Conservation (phyloP, 2,797 vertebrate genomes). For the Allobates femoralis region DNA sequence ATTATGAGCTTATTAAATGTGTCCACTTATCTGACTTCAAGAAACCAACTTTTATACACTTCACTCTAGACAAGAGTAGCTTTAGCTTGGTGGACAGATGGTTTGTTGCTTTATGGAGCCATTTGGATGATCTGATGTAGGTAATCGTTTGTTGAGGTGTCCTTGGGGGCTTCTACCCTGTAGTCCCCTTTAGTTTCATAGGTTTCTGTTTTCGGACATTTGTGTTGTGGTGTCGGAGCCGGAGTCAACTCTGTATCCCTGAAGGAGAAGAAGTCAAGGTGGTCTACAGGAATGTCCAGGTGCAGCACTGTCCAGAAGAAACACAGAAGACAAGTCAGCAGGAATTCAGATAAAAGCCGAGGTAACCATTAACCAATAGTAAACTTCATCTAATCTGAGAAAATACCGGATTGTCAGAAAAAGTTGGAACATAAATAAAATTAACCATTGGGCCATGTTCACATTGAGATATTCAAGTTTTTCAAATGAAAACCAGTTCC, state of each 20-base stretch:
- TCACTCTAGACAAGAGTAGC: background rate
- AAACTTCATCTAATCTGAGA: background rate
- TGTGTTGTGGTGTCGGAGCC: constrained; percentile 56
- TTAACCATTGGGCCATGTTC: background rate
- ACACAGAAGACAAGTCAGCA: background rate
- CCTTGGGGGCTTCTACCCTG: constrained; percentile 3
- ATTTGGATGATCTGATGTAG: constrained; percentile 43
- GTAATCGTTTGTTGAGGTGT: constrained; percentile 29
- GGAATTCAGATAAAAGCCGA: background rate
- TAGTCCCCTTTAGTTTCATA: constrained; percentile 13
- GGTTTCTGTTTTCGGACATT: background rate
- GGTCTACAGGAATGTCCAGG: constrained; percentile 71
- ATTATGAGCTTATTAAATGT: background rate
- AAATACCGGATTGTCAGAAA: background rate
- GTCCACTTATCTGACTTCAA: background rate
- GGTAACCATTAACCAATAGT: background rate
- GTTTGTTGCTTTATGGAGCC: constrained; percentile 14
- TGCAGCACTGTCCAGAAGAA: constrained; percentile 66
- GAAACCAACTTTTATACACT: background rate
- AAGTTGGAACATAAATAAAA: background rate
- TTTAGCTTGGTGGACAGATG: background rate
- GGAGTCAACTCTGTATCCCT: constrained; percentile 59
- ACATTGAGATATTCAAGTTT: too few species aligned
- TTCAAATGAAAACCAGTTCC: too few species aligned
- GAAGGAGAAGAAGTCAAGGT: constrained; percentile 71